Percentiles rank a stretch among this genome's conserved stretches.
Conservation (phyloP, 1,140 invertebrate genomes). For the Battus philenor region DNA sequence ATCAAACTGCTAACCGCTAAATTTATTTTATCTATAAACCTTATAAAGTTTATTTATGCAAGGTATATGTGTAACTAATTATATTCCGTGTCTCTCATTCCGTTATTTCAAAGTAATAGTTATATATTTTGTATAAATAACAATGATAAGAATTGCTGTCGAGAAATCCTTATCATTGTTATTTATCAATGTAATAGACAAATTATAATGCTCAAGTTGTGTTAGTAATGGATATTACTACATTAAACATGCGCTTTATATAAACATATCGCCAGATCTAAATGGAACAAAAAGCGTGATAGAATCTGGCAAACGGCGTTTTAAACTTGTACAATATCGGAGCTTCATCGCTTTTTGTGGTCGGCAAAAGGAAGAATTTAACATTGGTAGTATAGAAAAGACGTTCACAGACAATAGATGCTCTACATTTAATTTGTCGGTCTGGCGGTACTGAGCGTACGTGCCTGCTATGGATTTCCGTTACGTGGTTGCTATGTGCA, state of each 20-base stretch:
- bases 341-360: background rate
- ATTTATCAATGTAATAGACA: too few species aligned
- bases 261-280: conserved; percentile 5
- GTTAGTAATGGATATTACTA: too few species aligned
- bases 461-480: conserved; percentile 2
- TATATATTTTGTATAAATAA: too few species aligned
- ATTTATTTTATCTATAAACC: too few species aligned
- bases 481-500: background rate
- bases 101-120: too few species aligned
- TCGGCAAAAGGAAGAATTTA: conserved; percentile 3
- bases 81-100: too few species aligned
- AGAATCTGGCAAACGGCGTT: background rate
- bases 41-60: too few species aligned
- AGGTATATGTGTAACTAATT: too few species aligned
- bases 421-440: conserved; percentile 12
- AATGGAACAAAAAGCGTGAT: background rate
- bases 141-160: too few species aligned
- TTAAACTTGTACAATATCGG: background rate
- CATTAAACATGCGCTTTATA: background rate
- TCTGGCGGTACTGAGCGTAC: background rate
- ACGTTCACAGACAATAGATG: conserved; percentile 10
- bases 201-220: too few species aligned
- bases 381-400: conserved; percentile 6
- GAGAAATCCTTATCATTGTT: too few species aligned
- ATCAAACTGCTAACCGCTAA: too few species aligned